phyloP scores from a whole-genome alignment of 2,888 invertebrate species.

The Cactoblastis cactorum region DNA sequence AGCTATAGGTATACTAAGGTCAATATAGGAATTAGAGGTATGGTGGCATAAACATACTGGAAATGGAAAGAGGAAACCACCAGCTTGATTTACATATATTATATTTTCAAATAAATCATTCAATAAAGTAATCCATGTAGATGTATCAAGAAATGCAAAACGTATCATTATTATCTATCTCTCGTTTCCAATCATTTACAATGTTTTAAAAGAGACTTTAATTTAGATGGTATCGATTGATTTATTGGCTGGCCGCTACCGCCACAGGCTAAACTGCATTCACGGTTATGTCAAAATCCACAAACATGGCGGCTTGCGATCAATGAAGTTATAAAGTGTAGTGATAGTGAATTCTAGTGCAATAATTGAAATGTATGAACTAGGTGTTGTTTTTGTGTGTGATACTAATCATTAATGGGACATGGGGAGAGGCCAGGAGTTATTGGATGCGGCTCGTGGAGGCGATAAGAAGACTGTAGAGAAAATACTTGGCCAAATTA shows the following conservation, averaged over 20 bases:
- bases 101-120: too few relatives aligned
- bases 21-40: too few relatives aligned
- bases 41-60: too few relatives aligned
- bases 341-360: constrained; percentile 70
- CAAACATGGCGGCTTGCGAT: constrained; percentile 86
- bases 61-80: too few relatives aligned
- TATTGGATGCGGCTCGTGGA: constrained; percentile 96
- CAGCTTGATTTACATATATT: too few relatives aligned
- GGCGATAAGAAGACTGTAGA: constrained; percentile 94
- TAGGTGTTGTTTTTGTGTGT: constrained; percentile 75
- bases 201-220: too few relatives aligned
- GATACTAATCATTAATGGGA: constrained; percentile 63
- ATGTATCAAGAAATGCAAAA: too few relatives aligned
- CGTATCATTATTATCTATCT: too few relatives aligned
- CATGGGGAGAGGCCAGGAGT: constrained; percentile 98
- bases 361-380: constrained; percentile 66
- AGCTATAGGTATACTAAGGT: too few relatives aligned
- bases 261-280: constrained; percentile 70
- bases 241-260: constrained; percentile 65
- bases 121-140: too few relatives aligned
- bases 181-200: too few relatives aligned
- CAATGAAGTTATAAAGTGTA: constrained; percentile 84
- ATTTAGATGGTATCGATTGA: constrained; percentile 49
- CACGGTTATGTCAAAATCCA: constrained; percentile 48
- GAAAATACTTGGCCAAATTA: constrained; percentile 92